Evolutionary conservation across 2,113 vertebrate genomes (phyloP).

Genomic region (Mormyrus lacerda): DNA sequence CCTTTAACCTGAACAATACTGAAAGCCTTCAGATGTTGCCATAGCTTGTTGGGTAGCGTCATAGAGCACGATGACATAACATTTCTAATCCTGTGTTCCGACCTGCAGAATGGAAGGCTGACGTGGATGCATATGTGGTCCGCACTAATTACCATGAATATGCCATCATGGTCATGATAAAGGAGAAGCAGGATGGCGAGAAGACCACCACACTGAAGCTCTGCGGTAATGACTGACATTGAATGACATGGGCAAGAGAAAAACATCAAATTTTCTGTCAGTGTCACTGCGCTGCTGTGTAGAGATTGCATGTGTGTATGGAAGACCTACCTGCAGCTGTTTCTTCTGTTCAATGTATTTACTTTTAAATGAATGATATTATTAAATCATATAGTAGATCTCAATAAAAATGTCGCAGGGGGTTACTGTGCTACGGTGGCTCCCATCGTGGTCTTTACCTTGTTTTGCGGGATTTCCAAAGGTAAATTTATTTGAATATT

Average conservation of each 20-base stretch:
- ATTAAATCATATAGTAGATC: neutral
- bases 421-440: neutral
- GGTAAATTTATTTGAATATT: neutral
- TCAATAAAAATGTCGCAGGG: neutral
- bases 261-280: neutral
- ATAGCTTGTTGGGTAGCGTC: neutral
- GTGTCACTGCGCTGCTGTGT: neutral
- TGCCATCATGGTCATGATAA: conserved; percentile 67
- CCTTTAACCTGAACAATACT: neutral
- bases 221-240: conserved; percentile 59
- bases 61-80: neutral
- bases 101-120: conserved; percentile 57
- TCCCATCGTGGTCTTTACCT: neutral
- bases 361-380: neutral
- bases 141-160: conserved; percentile 85
- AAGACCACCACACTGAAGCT: conserved; percentile 63
- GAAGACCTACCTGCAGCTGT: neutral
- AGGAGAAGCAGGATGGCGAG: conserved; percentile 48
- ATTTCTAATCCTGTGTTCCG: neutral
- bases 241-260: neutral
- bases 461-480: neutral
- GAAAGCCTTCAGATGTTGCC: neutral
- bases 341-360: neutral
- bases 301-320: neutral
- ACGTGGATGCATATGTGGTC: conserved; percentile 69